A percentile compares a stretch with the other conserved stretches of the same genome.
Conservation (phyloP, 2,888 invertebrate genomes). For the Bellardia pandia region DNA sequence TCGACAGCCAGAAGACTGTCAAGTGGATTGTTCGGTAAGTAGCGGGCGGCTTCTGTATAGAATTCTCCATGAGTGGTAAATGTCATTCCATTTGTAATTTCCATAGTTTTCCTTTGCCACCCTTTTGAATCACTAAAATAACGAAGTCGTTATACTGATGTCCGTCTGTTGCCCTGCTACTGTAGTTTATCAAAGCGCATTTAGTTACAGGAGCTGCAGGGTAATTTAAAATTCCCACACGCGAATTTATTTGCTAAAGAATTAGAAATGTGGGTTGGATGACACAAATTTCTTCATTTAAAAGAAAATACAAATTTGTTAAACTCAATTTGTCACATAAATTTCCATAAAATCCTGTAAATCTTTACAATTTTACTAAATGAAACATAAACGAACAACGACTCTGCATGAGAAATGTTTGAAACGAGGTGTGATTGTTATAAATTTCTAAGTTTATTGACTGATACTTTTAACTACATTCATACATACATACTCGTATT, state of each 20-base stretch:
- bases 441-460: conserved; percentile 55
- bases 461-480: conserved; percentile 38
- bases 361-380: background rate
- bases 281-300: background rate
- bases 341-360: background rate
- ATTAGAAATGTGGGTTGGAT: background rate
- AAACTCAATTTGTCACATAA: background rate
- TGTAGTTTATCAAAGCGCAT: too few species aligned
- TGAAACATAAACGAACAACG: too few species aligned
- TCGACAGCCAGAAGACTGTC: too few species aligned
- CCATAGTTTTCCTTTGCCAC: too few species aligned
- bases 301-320: background rate
- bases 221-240: background rate
- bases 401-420: conserved; percentile 7
- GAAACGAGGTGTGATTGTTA: background rate
- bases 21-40: too few species aligned
- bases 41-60: too few species aligned
- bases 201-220: too few species aligned
- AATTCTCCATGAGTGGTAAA: too few species aligned
- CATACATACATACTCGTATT: conserved; percentile 1
- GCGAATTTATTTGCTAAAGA: background rate
- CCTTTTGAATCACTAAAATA: too few species aligned
- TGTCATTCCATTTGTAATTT: too few species aligned
- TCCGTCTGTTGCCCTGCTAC: too few species aligned
- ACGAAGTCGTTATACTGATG: too few species aligned